phyloP scores from a whole-genome alignment of 2,888 invertebrate genomes.

The Tanytarsus gracilentus region DNA sequence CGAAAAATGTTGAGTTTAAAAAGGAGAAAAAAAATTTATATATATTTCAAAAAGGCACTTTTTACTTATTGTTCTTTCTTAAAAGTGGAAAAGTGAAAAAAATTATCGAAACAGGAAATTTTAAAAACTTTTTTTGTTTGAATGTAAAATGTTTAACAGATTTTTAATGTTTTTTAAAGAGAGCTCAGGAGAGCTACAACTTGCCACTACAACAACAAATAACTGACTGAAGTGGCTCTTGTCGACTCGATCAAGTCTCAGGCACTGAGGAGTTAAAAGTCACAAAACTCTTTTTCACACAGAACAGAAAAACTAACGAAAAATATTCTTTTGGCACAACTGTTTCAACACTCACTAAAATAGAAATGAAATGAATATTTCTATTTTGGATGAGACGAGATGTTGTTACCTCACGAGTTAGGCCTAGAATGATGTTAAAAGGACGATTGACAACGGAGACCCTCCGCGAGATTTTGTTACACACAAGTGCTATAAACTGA shows the following conservation, averaged over 20 bases:
- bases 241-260: background rate
- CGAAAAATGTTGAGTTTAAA: conserved; percentile 2
- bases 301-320: conserved; percentile 24
- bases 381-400: conserved; percentile 30
- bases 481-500: background rate
- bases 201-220: conserved; percentile 27
- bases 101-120: background rate
- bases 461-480: background rate
- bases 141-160: background rate
- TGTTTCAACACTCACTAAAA: conserved; percentile 3
- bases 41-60: background rate
- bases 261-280: conserved; percentile 14
- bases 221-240: conserved; percentile 25
- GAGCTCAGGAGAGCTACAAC: conserved; percentile 16
- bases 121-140: background rate
- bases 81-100: no score
- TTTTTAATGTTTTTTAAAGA: background rate
- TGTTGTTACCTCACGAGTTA: conserved; percentile 43
- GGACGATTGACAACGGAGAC: conserved; percentile 32
- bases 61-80: background rate
- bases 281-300: background rate
- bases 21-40: background rate
- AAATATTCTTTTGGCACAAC: conserved; percentile 30
- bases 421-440: conserved; percentile 45
- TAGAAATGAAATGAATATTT: conserved; percentile 32